A percentile compares a stretch with the other conserved stretches of the same genome.
Conservation (phyloP, 2,888 invertebrate species). For the Gisinianus flammeolus region DNA sequence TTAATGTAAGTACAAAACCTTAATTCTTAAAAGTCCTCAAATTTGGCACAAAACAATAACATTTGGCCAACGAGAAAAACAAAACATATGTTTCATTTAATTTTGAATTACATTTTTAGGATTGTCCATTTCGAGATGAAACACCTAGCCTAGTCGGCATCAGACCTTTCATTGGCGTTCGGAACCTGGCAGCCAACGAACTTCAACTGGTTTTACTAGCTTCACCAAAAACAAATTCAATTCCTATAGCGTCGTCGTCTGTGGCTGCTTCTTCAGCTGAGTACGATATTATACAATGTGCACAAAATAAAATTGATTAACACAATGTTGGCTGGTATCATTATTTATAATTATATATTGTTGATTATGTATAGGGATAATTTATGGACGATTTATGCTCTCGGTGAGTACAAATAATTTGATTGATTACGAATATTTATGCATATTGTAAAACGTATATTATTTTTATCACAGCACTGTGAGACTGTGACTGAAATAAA, state of each 20-base stretch:
- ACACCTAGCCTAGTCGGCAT: conserved; percentile 73
- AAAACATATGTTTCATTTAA: not conserved
- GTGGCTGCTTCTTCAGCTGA: not conserved
- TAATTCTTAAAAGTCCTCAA: too few relatives aligned
- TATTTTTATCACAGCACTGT: too few relatives aligned
- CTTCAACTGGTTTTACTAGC: conserved; percentile 51
- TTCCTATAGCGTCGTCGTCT: conserved; percentile 7
- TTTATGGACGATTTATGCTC: conserved; percentile 76
- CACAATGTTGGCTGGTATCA: not conserved
- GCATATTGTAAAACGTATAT: too few relatives aligned
- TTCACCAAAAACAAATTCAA: conserved; percentile 41
- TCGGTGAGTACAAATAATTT: too few relatives aligned
- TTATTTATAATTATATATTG: not conserved
- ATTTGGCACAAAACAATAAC: too few relatives aligned
- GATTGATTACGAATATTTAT: too few relatives aligned
- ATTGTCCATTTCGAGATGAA: conserved; percentile 67
- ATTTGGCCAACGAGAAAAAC: too few relatives aligned
- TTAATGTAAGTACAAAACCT: conserved; percentile 60
- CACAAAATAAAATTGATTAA: not conserved
- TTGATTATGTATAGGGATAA: conserved; percentile 45
- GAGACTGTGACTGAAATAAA: too few relatives aligned
- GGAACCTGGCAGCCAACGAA: conserved; percentile 57
- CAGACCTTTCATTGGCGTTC: conserved; percentile 71
- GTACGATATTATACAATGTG: not conserved
- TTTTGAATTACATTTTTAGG: conserved; percentile 61